Conservation (phyloP, 2,113 vertebrate genomes). For the Maccullochella peelii region DNA sequence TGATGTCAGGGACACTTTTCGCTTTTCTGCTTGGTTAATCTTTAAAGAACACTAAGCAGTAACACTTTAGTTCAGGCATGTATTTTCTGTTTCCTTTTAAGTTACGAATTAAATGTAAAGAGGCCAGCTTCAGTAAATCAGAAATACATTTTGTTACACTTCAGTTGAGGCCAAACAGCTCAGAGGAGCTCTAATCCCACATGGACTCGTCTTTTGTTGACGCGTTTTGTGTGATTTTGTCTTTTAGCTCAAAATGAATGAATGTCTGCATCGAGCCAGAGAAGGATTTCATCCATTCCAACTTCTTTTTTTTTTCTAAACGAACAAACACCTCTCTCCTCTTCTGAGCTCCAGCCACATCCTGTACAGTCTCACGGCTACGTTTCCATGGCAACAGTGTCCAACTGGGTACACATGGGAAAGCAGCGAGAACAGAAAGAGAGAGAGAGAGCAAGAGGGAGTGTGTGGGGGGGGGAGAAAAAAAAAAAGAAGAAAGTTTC, state of each 20-base stretch:
- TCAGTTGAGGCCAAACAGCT: constrained; percentile 28
- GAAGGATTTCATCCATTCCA: constrained; percentile 65
- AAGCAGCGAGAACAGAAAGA: constrained; percentile 35
- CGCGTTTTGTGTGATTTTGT: constrained; percentile 52
- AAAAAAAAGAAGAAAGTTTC: constrained; percentile 33
- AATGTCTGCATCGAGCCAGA: constrained; percentile 51
- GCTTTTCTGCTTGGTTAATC: constrained; percentile 3
- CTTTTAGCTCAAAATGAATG: constrained; percentile 57
- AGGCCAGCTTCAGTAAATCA: constrained; percentile 16
- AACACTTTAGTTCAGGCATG: background rate
- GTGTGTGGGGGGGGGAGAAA: too few relatives aligned
- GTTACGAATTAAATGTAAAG: constrained; percentile 26
- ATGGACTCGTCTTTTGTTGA: constrained; percentile 31
- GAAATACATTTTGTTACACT: constrained; percentile 15
- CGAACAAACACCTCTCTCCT: constrained; percentile 59
- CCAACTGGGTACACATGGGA: constrained; percentile 44
- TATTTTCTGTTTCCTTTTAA: constrained; percentile 30
- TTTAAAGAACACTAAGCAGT: constrained; percentile 6
- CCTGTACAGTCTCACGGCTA: constrained; percentile 63
- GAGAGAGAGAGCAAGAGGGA: background rate
- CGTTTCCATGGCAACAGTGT: constrained; percentile 71
- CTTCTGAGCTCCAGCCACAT: constrained; percentile 63
- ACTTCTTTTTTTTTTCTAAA: constrained; percentile 55
- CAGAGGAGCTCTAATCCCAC: constrained; percentile 45
- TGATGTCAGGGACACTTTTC: background rate